Percentiles rank a stretch among this genome's conserved stretches.
These are phyloP conservation scores for Aphelocoma californica DNA, from an alignment of 2,797 vertebrate genomes.

Conservation along the genomic window DNA sequence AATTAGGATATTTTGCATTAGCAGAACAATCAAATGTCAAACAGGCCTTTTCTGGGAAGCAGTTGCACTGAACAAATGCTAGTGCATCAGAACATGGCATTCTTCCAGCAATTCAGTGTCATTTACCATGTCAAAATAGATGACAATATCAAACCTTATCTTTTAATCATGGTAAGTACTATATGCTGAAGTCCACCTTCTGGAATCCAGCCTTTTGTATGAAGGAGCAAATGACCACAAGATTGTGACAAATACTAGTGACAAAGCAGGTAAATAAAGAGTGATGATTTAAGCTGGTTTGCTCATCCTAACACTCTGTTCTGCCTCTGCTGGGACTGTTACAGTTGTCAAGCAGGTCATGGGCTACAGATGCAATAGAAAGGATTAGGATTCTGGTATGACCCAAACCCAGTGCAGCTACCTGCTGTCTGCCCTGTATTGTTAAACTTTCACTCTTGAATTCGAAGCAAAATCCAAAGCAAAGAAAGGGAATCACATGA, in stretches of 20 bases:
- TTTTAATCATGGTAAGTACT: background rate
- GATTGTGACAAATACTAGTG: background rate
- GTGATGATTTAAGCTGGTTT: background rate
- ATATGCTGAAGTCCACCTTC: background rate
- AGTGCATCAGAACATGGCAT: background rate
- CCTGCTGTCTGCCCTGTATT: accelerated
- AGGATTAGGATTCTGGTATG: background rate
- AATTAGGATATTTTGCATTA: background rate
- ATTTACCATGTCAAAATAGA: background rate
- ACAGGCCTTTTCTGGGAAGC: background rate
- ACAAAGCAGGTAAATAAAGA: background rate
- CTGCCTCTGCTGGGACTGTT: background rate
- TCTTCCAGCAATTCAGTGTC: background rate
- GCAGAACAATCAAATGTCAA: background rate
- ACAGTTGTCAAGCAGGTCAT: background rate
- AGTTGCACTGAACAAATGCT: background rate
- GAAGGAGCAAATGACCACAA: background rate
- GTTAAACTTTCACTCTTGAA: background rate
- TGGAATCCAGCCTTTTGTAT: background rate
- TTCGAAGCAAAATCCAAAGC: background rate
- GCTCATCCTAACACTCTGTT: background rate
- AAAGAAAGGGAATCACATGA: background rate
- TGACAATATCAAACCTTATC: background rate
- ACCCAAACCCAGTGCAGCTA: background rate
- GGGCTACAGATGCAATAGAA: background rate